These are phyloP conservation scores for Polymixis flavicincta DNA, from an alignment of 2,888 invertebrate species.

Conservation along the genomic window DNA sequence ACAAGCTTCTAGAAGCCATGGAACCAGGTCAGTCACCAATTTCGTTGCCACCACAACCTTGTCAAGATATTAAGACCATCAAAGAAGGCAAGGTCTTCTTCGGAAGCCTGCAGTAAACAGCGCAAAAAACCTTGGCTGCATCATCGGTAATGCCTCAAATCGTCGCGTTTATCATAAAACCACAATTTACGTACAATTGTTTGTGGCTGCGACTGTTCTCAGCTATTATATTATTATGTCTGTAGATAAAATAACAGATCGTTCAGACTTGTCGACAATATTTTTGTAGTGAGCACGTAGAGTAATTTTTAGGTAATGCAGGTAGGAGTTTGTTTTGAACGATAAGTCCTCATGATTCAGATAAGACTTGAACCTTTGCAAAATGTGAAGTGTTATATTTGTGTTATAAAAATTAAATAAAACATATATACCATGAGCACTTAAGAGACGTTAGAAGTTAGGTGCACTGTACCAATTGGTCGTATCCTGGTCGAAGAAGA, in stretches of 20 bases:
- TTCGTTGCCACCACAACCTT: constrained; percentile 15
- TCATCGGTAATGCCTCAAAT: constrained; percentile 42
- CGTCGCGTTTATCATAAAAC: constrained; percentile 54
- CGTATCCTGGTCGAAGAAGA: too few species aligned
- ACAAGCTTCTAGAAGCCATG: not conserved
- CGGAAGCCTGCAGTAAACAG: constrained; percentile 7
- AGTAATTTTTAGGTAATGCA: not conserved
- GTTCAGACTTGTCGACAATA: constrained; percentile 10
- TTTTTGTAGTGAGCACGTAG: constrained; percentile 33
- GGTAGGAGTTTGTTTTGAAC: constrained; percentile 2
- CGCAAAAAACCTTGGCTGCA: constrained; percentile 46
- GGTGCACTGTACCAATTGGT: too few species aligned
- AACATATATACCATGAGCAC: too few species aligned
- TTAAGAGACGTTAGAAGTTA: too few species aligned
- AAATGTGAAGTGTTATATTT: too few species aligned
- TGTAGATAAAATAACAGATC: constrained; percentile 31
- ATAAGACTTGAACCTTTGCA: not conserved
- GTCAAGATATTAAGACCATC: constrained; percentile 4
- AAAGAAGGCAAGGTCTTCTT: constrained; percentile 19
- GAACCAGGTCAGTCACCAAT: not conserved
- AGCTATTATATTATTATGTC: constrained; percentile 41
- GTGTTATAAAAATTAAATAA: too few species aligned
- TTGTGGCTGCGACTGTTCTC: constrained; percentile 13
- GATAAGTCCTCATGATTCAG: not conserved
- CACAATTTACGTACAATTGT: constrained; percentile 52